Evolutionary conservation across 2,888 invertebrate genomes (phyloP), one percentile per base, ranked within the genome.

Genomic region (Eutolmus rufibarbis): DNA sequence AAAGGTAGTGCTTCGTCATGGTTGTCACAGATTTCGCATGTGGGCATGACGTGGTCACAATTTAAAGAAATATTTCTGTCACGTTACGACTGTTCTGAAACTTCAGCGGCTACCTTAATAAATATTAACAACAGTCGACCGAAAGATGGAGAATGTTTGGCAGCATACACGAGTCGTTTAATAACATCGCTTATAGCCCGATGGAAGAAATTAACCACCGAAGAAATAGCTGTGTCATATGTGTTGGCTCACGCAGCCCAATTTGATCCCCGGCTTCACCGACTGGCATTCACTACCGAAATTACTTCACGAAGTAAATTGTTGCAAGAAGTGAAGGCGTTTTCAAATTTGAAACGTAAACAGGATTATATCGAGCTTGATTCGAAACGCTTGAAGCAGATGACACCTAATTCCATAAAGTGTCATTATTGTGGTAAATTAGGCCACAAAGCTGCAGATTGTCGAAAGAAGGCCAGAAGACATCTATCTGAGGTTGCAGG

Each of bases 1-100:
- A 88, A 87, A 14, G 86, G 77, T 1, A 14, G 66, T 23, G 74
- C 88, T n/a, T 74, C 86, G 56, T 16, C 46, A 14, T 88, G 86
- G 88, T 46, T 86, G 5, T 78, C 88, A 1, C 88, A 86, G 66
- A 46, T 88, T 37, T 51, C 81, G 9, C 81, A 34, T 56, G 79
- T 81, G 16, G 74, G 86, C 23, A 88, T 88, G 86, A 51, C 14
- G 9, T 88, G 86, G 88, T 9, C 28, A 14, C 79, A 79, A 8
- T 88, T 86, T 28, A 28, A 28, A 28, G 28, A 28, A 28, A 28
- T 87, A 5, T 87, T 87, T 46, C 14, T 86, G 9, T 12, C 86
- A 9, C 43, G 87, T 57, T 86, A 57, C n/a, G 77, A 76, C 8
- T 46, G 76, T 56, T 31, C 31, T 8, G 28, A 77, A 31, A 77